Base-by-base conservation (phyloP, 1,140 invertebrate genomes). In the Cydia pomonella region DNA sequence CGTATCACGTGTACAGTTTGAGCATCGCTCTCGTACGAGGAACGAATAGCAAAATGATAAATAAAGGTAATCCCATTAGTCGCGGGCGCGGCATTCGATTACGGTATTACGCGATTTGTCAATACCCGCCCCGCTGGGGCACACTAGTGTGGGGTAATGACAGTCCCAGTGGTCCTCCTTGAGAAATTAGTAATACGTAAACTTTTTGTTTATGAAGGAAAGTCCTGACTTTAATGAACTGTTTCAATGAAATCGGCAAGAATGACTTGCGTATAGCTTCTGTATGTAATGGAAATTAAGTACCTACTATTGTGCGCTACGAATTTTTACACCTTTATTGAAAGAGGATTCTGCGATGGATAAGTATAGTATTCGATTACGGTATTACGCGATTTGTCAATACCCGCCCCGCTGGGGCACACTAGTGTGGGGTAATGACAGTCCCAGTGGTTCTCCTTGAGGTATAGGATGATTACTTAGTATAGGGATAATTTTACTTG, bases 1-100 rank as follows among this genome's bases (percentile, higher is more conserved):
- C 29, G 29, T 7, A 33, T 3, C 6, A 33, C 7, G 38, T 44
- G 2, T 18, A 77, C 75, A 81, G 64, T 83, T 88, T 88, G 84
- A 84, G 79, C 50, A 76, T 33, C 81, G 27, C 72, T 74, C 75
- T 53, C 16, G 78, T 82, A 88, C 87, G 87, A 86, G 85, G 79
- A 86, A 78, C 82, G 88, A 90, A 90, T 88, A 82, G 81, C 87
- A 83, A 88, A 69, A 87, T 88, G 87, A 87, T 86, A 84, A 85
- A 85, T 87, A 84, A 84, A 82, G 79, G 80, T 84, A 89, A 90
- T 87, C 78, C 76, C 84, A 87, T 88, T 88, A 88, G 83, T 75
- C 75, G 78, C 79, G 81, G 83, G 81, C 81, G 76, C 75, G 82
- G 82, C 76, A 80, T 83, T 85, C 80, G 79, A 88, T 85, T 77